Evolutionary conservation across 2,113 vertebrate genomes (phyloP).

Genomic region (Petrocephalus microphthalmus): DNA sequence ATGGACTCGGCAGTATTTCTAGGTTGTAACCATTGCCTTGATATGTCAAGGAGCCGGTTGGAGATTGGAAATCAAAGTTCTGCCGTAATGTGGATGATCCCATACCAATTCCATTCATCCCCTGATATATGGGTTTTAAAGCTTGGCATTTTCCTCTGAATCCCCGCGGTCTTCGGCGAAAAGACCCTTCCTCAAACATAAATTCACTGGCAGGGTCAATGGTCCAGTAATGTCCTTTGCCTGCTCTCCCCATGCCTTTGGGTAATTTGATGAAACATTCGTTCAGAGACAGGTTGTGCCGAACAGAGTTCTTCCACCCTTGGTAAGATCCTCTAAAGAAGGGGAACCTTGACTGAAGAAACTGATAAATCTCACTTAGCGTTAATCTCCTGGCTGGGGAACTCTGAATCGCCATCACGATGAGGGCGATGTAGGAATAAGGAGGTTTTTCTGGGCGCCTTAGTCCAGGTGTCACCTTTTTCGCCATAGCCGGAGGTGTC

Average conservation of each 20-base stretch:
- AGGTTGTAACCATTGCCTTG: slow-evolving; percentile 74
- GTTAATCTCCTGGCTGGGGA: slow-evolving; percentile 82
- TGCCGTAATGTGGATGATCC: slow-evolving; percentile 80
- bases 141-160: slow-evolving; percentile 92
- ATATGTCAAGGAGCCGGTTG: slow-evolving; percentile 73
- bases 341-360: slow-evolving; percentile 63
- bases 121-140: slow-evolving; percentile 83
- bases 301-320: slow-evolving; percentile 93
- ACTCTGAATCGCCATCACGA: slow-evolving; percentile 95
- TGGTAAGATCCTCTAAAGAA: slow-evolving; percentile 92
- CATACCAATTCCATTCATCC: slow-evolving; percentile 86
- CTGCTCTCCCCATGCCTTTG: slow-evolving; percentile 84
- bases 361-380: not conserved
- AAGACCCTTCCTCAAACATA: slow-evolving; percentile 67
- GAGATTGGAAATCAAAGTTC: slow-evolving; percentile 85
- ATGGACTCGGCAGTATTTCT: slow-evolving; percentile 75
- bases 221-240: slow-evolving; percentile 96
- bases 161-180: slow-evolving; percentile 86
- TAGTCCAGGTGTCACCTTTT: slow-evolving; percentile 78
- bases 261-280: slow-evolving; percentile 64
- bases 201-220: slow-evolving; percentile 82
- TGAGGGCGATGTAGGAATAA: slow-evolving; percentile 66
- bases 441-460: slow-evolving; percentile 77
- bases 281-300: not conserved
- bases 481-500: slow-evolving; percentile 60